These are phyloP conservation scores for Bellardia bayeri DNA, from an alignment of 2,888 invertebrate genomes.

Conservation along the genomic window DNA sequence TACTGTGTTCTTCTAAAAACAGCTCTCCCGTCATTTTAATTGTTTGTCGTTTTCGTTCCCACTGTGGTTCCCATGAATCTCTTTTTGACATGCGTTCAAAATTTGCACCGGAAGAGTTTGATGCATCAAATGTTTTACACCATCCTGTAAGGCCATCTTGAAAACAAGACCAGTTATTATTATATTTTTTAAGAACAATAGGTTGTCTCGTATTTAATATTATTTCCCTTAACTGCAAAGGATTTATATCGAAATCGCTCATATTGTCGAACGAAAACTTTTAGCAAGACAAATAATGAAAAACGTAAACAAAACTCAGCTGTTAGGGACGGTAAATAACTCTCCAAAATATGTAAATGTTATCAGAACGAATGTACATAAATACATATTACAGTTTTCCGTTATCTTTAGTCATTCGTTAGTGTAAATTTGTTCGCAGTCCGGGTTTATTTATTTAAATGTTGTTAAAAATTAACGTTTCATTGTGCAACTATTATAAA, in stretches of 20 bases:
- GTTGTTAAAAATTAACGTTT: too few species aligned
- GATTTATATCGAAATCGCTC: constrained; percentile 11
- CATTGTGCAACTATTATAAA: too few species aligned
- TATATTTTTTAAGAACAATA: constrained; percentile 79
- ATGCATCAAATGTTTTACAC: constrained; percentile 78
- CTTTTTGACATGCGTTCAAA: constrained; percentile 78
- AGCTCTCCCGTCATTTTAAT: constrained; percentile 87
- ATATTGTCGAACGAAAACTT: not conserved
- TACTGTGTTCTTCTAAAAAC: constrained; percentile 85
- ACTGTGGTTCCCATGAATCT: constrained; percentile 87
- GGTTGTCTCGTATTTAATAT: constrained; percentile 82
- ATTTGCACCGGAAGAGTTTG: constrained; percentile 26
- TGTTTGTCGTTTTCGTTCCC: constrained; percentile 90
- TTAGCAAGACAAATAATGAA: not conserved
- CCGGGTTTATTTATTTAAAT: too few species aligned
- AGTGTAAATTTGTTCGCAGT: not conserved
- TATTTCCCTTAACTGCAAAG: constrained; percentile 77
- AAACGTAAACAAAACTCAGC: constrained; percentile 29
- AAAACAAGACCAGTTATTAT: constrained; percentile 80
- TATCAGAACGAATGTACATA: not conserved
- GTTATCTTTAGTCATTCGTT: not conserved
- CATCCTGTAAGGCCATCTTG: constrained; percentile 78
- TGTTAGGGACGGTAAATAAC: not conserved
- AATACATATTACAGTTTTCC: not conserved
- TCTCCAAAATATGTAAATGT: not conserved